These are phyloP conservation scores for Volucella bombylans DNA, from an alignment of 2,888 invertebrate species.

Conservation along the genomic window DNA sequence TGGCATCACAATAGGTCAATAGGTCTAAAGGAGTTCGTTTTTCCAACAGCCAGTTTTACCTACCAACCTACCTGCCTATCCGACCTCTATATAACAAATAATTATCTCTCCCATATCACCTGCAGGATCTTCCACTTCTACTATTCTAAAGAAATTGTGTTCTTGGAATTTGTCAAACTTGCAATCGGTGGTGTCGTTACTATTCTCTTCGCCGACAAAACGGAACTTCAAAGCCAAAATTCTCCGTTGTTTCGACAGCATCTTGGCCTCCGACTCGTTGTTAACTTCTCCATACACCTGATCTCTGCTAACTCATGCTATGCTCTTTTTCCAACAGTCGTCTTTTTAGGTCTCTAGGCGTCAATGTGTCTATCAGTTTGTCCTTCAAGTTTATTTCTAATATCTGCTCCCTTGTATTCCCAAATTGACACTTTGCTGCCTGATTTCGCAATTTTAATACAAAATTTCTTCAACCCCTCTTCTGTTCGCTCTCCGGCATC, in stretches of 20 bases:
- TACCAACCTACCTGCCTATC: too few relatives aligned
- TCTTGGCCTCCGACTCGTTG: background rate
- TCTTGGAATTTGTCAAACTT: background rate
- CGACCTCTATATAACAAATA: slow-evolving; percentile 12
- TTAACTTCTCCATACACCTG: slow-evolving; percentile 36
- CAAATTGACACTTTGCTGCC: slow-evolving; percentile 57
- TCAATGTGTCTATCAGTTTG: slow-evolving; percentile 68
- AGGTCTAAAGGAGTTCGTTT: too few relatives aligned
- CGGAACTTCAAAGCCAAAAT: background rate
- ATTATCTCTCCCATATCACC: background rate
- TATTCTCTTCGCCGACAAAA: background rate
- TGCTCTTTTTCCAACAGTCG: slow-evolving; percentile 63
- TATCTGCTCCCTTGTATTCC: slow-evolving; percentile 49
- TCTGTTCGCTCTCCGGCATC: slow-evolving; percentile 10
- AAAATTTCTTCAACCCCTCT: slow-evolving; percentile 78
- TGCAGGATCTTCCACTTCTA: background rate
- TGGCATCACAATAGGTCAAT: too few relatives aligned
- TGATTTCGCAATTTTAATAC: slow-evolving; percentile 72
- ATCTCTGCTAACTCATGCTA: slow-evolving; percentile 26
- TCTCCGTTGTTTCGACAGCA: background rate
- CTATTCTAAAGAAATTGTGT: background rate
- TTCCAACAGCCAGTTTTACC: too few relatives aligned
- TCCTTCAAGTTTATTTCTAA: slow-evolving; percentile 69
- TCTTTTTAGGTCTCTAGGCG: slow-evolving; percentile 64
- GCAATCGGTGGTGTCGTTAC: background rate